These are phyloP conservation scores for Ursus arctos DNA, from an alignment of 2,113 vertebrate species.

Conservation along the genomic window DNA sequence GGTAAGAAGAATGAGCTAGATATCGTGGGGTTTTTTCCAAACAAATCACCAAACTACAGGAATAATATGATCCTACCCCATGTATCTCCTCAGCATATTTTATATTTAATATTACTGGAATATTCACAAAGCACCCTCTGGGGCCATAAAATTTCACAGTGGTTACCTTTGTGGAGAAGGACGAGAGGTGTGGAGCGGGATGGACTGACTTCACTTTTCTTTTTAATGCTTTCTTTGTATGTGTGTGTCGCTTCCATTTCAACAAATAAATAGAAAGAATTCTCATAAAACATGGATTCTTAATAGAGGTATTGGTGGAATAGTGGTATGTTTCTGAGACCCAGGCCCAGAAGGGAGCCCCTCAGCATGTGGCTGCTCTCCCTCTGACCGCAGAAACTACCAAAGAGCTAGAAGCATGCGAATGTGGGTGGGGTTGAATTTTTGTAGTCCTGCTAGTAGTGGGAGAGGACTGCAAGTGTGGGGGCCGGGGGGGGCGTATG, in stretches of 20 bases:
- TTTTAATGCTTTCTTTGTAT: neutral
- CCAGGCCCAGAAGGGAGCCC: neutral
- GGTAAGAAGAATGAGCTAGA: neutral
- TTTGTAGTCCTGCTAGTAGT: neutral
- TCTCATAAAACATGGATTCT: neutral
- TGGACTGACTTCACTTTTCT: neutral
- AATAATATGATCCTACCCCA: neutral
- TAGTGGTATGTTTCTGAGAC: neutral
- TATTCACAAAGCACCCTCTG: neutral
- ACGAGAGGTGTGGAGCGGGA: neutral
- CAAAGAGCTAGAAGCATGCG: neutral
- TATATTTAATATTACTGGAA: neutral
- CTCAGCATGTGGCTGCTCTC: neutral
- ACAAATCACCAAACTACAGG: neutral
- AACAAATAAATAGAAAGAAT: neutral
- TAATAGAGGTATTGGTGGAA: neutral
- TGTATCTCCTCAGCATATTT: slow-evolving; percentile 28
- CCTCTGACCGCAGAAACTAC: neutral
- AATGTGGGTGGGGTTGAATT: neutral
- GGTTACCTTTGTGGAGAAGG: neutral
- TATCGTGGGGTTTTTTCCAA: neutral
- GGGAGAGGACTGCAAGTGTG: neutral
- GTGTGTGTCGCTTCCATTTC: neutral
- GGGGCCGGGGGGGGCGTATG: too few species aligned
- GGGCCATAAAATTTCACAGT: neutral